These are phyloP conservation scores for Bombus affinis DNA, from an alignment of 1,140 invertebrate genomes.

Conservation along the genomic window DNA sequence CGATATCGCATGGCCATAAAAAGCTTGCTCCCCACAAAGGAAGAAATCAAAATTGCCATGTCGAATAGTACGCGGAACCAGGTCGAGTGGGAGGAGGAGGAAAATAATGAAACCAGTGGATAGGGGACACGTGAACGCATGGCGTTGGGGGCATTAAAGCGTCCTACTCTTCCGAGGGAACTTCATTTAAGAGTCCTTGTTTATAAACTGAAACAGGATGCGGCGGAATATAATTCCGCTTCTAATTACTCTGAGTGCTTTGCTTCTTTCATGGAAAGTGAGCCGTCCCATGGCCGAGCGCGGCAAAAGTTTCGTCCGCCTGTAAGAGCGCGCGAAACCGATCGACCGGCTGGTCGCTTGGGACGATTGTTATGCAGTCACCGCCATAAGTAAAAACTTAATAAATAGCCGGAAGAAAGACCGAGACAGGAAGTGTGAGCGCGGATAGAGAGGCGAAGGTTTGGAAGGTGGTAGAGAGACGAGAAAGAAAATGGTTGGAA, in stretches of 20 bases:
- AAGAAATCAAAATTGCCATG: conserved; percentile 14
- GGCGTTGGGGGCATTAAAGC: conserved; percentile 67
- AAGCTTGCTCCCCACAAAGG: not conserved
- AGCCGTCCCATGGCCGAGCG: conserved; percentile 38
- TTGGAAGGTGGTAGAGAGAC: not conserved
- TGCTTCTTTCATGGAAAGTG: conserved; percentile 75
- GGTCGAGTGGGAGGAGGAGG: not conserved
- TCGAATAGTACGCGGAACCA: not conserved
- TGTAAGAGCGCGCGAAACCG: conserved; percentile 43
- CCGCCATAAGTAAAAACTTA: conserved; percentile 74
- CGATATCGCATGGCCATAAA: not conserved
- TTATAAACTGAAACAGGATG: conserved; percentile 81
- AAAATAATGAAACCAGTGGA: not conserved
- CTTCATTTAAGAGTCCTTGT: conserved; percentile 80
- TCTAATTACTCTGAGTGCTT: conserved; percentile 80
- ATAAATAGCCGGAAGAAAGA: conserved; percentile 72
- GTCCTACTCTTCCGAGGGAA: conserved; percentile 60
- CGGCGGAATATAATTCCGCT: conserved; percentile 77
- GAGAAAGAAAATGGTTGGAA: not conserved
- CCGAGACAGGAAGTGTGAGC: conserved; percentile 52
- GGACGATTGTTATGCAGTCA: conserved; percentile 69
- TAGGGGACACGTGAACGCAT: conserved; percentile 58
- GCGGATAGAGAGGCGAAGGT: not conserved
- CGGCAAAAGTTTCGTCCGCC: conserved; percentile 49
- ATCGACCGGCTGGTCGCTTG: conserved; percentile 28